Conservation (phyloP, 2,888 invertebrate genomes). For the Liposcelis brunnea region DNA sequence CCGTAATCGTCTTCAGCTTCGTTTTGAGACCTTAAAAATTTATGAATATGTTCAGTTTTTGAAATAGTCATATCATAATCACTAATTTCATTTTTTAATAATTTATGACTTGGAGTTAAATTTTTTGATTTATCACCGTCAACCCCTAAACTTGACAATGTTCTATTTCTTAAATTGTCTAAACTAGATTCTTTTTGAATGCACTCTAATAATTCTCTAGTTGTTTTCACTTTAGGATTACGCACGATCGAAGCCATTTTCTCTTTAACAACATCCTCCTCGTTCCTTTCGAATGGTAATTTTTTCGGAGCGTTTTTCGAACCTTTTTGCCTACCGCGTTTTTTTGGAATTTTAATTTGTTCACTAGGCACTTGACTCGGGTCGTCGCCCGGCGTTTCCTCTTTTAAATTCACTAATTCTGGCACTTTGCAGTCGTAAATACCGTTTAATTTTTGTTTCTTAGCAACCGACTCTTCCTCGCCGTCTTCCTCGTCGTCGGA, state of each 20-base stretch:
- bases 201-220: constrained; percentile 63
- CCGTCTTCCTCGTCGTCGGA: constrained; percentile 21
- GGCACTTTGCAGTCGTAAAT: constrained; percentile 8
- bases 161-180: constrained; percentile 3
- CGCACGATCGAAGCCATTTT: constrained; percentile 40
- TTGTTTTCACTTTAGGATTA: constrained; percentile 51
- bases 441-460: constrained; percentile 32
- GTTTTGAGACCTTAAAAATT: constrained; percentile 22
- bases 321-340: constrained; percentile 40
- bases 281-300: constrained; percentile 29
- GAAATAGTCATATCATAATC: constrained; percentile 23
- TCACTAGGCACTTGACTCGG: constrained; percentile 4
- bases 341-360: constrained; percentile 24
- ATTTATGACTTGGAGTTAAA: background rate
- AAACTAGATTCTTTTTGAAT: constrained; percentile 33
- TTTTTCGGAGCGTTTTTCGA: constrained; percentile 35
- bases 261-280: constrained; percentile 35
- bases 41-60: constrained; percentile 26
- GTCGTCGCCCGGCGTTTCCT: background rate
- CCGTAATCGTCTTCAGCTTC: constrained; percentile 12
- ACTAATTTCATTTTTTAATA: background rate
- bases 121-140: background rate
- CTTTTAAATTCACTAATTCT: constrained; percentile 1
- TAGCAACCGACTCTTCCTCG: constrained; percentile 21
- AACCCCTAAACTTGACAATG: constrained; percentile 2